Base-by-base conservation (phyloP, 2,113 vertebrate species). In the Gorsachius goisagi region DNA sequence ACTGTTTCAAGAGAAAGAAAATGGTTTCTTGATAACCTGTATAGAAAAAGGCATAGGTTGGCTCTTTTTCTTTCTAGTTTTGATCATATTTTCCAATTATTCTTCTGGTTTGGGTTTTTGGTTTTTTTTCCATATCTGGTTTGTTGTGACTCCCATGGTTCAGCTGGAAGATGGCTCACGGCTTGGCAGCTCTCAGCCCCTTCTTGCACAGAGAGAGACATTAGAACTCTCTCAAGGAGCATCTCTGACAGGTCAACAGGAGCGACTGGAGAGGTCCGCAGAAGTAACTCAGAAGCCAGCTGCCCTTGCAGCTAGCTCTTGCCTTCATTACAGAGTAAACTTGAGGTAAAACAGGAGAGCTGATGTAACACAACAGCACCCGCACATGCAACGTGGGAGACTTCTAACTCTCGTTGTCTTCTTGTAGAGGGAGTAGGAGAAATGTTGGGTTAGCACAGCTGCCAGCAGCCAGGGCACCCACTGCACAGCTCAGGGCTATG, bases 341-440 rank as follows among this genome's bases (percentile, higher is more conserved):
- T 88, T 20, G 21, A 79, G 32, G 35, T 58, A 56, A 85, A 91
- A 72, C 24, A 53, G 30, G 41, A 83, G 26, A 75, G 45, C 21
- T 72, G 44, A 39, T 76, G 2, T n/a, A 80, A 69, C 6, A 45
- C 24, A 73, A 11, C 22, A 89, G 66, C 18, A 83, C 59, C 50
- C 45, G 66, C 19, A 35, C 0, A 6, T 16, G 39, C 44, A 71
- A 68, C 0, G 0, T 52, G 47, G 23, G 64, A 78, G 37, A 49
- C 80, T 91, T 68, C 9, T 52, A 63, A 89, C 33, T 55, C 39
- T 5, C 0, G 1, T 15, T 44, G 33, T 16, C 12, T 85, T 86
- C 66, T 89, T 71, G 37, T 55, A 33, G 22, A 86, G 12, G 30
- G 5, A 89, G 23, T 5, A 50, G 32, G 47, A 3, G 5, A 56